Conservation (phyloP, 2,113 vertebrate genomes). For the Cricetomys ansorgei region DNA sequence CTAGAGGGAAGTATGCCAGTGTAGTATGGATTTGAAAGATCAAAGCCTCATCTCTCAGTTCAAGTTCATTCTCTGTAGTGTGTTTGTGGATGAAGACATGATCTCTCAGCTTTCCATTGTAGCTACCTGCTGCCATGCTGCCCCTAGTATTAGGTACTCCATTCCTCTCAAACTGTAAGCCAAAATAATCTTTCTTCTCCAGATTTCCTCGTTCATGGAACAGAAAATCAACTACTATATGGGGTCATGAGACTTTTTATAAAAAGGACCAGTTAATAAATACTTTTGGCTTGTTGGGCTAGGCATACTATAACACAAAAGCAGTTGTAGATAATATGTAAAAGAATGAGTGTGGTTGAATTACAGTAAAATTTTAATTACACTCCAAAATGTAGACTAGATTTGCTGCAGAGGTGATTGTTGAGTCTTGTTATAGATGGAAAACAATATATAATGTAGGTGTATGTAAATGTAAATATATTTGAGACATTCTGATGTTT, state of each 20-base stretch:
- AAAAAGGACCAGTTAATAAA: neutral
- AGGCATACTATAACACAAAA: neutral
- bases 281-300: neutral
- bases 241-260: neutral
- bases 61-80: neutral
- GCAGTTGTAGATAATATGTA: neutral
- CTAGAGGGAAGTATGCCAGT: neutral
- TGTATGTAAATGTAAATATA: neutral
- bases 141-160: neutral
- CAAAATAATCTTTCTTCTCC: neutral
- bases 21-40: neutral
- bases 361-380: neutral
- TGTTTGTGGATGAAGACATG: neutral
- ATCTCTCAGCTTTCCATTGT: neutral
- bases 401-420: neutral
- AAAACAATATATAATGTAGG: neutral
- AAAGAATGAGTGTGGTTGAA: neutral
- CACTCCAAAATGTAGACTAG: neutral
- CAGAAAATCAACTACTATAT: neutral
- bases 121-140: neutral
- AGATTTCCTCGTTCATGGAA: neutral
- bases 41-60: neutral
- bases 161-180: neutral
- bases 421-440: neutral
- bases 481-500: neutral